A percentile compares a stretch with the other conserved stretches of the same genome.
Conservation (phyloP, 2,113 vertebrate species). For the Chloropsis hardwickii region DNA sequence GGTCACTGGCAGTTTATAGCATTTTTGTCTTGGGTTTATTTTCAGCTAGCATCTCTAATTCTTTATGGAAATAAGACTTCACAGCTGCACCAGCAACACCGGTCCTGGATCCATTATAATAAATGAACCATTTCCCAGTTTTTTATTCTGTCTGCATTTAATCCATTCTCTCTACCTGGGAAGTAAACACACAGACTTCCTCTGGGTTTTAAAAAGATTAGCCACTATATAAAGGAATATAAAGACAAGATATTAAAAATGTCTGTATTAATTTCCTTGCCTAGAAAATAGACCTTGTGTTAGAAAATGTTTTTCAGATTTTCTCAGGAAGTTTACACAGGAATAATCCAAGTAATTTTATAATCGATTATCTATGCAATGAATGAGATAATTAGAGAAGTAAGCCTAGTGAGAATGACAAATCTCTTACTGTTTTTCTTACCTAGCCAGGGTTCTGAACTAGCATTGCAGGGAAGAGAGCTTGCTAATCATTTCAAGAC, state of each 20-base stretch:
- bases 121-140: background rate
- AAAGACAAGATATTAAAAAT: background rate
- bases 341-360: background rate
- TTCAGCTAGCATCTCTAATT: background rate
- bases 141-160: background rate
- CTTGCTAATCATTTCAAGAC: slow-evolving; percentile 89
- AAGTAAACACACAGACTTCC: background rate
- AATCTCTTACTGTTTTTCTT: background rate
- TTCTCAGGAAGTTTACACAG: background rate
- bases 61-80: background rate
- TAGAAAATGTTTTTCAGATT: background rate
- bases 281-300: background rate
- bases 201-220: background rate
- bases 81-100: background rate
- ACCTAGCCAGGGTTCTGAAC: slow-evolving; percentile 87
- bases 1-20: background rate
- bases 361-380: background rate
- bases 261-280: background rate
- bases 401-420: background rate
- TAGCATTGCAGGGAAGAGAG: slow-evolving; percentile 86
- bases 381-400: background rate
- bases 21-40: background rate
- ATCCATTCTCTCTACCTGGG: background rate
- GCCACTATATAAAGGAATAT: background rate
- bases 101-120: background rate